phyloP scores from a whole-genome alignment of 2,797 vertebrate species.

The Macrochelys suwanniensis region DNA sequence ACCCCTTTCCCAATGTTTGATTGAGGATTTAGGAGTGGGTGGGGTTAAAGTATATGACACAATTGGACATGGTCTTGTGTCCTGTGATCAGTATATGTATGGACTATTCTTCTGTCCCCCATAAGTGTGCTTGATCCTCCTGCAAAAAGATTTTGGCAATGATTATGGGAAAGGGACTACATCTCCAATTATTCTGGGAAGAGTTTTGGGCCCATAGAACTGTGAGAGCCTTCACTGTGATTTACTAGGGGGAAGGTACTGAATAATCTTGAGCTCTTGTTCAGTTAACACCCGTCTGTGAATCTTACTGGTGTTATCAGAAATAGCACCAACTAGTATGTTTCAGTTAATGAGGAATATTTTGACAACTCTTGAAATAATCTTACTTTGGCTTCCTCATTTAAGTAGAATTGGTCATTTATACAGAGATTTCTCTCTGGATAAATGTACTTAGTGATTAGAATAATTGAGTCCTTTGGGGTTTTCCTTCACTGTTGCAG shows the following conservation, averaged over 20 bases:
- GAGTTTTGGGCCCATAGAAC: slow-evolving; percentile 1
- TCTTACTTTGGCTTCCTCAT: slow-evolving; percentile 21
- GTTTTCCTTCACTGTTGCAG: slow-evolving; percentile 22
- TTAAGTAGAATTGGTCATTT: slow-evolving; percentile 43
- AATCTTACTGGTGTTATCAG: slow-evolving; percentile 15
- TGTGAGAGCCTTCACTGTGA: slow-evolving; percentile 5
- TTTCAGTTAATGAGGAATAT: slow-evolving; percentile 48
- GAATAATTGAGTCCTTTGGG: slow-evolving; percentile 57
- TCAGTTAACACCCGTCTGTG: slow-evolving; percentile 1
- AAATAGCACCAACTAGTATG: background rate
- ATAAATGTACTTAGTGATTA: slow-evolving; percentile 25
- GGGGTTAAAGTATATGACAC: background rate
- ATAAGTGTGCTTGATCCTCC: background rate
- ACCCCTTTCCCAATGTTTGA: background rate
- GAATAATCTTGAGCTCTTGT: slow-evolving; percentile 1
- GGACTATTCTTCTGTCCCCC: background rate
- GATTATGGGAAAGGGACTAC: background rate
- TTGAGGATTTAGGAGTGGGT: background rate
- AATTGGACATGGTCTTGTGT: background rate
- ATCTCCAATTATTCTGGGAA: slow-evolving; percentile 7
- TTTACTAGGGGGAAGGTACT: slow-evolving; percentile 1
- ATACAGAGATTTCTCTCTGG: slow-evolving; percentile 34
- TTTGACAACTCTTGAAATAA: slow-evolving; percentile 37
- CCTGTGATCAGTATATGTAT: background rate
- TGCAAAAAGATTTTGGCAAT: background rate